phyloP scores from a whole-genome alignment of 2,113 vertebrate genomes.

The Capreolus pygargus region DNA sequence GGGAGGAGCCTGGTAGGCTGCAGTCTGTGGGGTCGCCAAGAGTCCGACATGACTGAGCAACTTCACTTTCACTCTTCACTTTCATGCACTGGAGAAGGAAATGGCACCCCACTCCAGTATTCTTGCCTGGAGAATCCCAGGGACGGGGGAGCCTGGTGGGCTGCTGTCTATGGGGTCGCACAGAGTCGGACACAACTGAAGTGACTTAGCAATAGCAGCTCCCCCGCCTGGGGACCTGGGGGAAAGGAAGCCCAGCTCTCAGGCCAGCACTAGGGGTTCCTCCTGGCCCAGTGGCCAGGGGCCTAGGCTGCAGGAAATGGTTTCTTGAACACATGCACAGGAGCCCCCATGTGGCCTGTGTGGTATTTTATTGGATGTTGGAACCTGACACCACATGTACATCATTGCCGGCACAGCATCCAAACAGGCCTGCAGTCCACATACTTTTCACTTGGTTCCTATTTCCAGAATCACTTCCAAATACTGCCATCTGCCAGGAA shows the following conservation, averaged over 20 bases:
- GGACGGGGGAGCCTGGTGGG: too few species aligned
- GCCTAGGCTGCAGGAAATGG: not conserved
- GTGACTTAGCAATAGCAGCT: too few species aligned
- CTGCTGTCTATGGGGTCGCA: too few species aligned
- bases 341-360: accelerated
- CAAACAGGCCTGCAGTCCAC: too few species aligned
- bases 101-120: too few species aligned
- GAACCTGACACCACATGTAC: not conserved
- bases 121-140: too few species aligned
- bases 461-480: not conserved
- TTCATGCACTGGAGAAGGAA: too few species aligned
- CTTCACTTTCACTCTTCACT: too few species aligned
- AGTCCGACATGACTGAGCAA: too few species aligned
- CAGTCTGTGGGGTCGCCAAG: too few species aligned
- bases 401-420: not conserved
- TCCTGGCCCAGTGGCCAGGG: not conserved
- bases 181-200: too few species aligned
- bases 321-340: not conserved
- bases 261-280: not conserved
- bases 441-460: not conserved
- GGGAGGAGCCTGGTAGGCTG: too few species aligned
- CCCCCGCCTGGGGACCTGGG: not conserved
- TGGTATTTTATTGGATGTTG: not conserved
- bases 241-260: not conserved
- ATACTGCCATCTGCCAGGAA: not conserved